phyloP scores from a whole-genome alignment of 2,888 invertebrate species.

The Conistra vaccinii region DNA sequence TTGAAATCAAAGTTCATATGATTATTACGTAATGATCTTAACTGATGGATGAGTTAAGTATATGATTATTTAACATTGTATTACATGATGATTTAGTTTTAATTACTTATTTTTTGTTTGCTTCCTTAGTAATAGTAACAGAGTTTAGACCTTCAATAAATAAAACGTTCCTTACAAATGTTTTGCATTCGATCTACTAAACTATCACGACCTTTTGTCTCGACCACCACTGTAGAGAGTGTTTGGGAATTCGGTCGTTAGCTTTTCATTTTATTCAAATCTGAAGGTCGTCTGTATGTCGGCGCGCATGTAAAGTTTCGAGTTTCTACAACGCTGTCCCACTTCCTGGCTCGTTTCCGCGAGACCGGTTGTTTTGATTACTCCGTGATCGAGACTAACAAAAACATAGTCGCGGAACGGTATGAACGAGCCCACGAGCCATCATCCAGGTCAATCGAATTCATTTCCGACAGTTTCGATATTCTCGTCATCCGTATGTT shows the following conservation, averaged over 20 bases:
- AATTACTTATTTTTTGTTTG: background rate
- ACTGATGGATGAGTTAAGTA: conserved; percentile 1
- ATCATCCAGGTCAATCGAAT: conserved; percentile 83
- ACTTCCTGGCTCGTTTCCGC: conserved; percentile 80
- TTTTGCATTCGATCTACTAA: conserved; percentile 36
- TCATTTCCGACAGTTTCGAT: conserved; percentile 73
- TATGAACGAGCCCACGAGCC: conserved; percentile 67
- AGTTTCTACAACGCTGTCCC: conserved; percentile 84
- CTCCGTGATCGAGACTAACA: conserved; percentile 75
- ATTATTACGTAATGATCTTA: conserved; percentile 52
- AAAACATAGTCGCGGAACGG: conserved; percentile 78
- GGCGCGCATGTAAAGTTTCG: conserved; percentile 75
- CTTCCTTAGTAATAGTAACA: background rate
- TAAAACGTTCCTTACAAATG: background rate
- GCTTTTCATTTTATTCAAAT: conserved; percentile 78
- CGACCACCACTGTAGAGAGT: conserved; percentile 35
- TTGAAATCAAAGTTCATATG: conserved; percentile 44
- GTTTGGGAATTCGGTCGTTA: conserved; percentile 61
- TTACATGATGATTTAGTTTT: background rate
- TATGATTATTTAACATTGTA: background rate
- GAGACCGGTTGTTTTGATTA: conserved; percentile 83
- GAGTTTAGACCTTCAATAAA: background rate
- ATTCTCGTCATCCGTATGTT: conserved; percentile 42
- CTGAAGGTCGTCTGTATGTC: conserved; percentile 82
- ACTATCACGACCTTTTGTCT: conserved; percentile 30